Evolutionary conservation across 35 echinoderm and acorn worm species (phyloP).

Genomic region (Stichopus chloronotus): DNA sequence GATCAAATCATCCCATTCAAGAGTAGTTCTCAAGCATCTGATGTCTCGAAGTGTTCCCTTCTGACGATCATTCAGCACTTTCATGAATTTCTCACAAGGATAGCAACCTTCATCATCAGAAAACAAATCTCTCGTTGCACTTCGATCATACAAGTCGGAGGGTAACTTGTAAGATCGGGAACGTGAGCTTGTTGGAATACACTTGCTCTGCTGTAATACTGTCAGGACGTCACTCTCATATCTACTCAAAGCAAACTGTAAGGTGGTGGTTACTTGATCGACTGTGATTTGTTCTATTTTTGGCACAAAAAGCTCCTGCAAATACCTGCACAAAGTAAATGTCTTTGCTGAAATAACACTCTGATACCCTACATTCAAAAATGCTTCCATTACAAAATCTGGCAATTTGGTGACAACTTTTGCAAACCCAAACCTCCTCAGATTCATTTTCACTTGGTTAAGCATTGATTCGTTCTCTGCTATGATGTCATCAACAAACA

Average conservation of each 20-base stretch:
- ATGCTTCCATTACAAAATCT: background rate
- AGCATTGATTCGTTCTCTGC: background rate
- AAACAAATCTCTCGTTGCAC: conserved; percentile 11
- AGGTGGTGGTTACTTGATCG: background rate
- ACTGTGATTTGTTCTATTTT: background rate
- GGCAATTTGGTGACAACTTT: conserved; percentile 18
- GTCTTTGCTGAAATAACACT: background rate
- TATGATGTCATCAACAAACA: background rate
- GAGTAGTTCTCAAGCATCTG: background rate
- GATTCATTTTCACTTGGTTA: background rate
- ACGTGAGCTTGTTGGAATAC: conserved; percentile 28
- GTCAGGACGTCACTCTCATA: background rate
- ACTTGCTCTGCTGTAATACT: background rate
- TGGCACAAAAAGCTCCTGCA: background rate
- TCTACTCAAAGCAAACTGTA: conserved; percentile 32
- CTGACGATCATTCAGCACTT: conserved; percentile 7
- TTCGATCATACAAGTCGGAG: conserved; percentile 15
- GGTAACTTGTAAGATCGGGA: background rate
- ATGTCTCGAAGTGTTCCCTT: conserved; percentile 51
- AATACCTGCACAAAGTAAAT: conserved; percentile 13
- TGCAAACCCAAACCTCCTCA: background rate
- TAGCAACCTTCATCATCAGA: conserved; percentile 42
- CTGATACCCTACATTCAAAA: background rate
- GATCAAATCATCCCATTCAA: conserved; percentile 13
- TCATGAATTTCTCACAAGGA: conserved; percentile 5